phyloP scores from a whole-genome alignment of 2,797 vertebrate genomes.

The Sebastes taczanowskii region DNA sequence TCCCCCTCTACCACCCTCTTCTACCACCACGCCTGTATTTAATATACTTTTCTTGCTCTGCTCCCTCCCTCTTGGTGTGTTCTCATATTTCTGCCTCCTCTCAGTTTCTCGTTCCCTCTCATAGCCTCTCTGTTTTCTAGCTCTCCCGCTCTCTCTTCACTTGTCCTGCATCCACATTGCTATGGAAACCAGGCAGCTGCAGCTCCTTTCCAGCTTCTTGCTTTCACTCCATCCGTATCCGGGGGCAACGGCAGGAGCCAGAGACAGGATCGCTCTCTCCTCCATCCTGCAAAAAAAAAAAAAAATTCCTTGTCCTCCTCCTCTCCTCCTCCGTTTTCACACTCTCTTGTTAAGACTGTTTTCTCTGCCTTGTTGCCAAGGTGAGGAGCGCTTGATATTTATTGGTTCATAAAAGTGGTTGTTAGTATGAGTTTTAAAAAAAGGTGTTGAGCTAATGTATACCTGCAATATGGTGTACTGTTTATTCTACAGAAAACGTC shows the following conservation, averaged over 20 bases:
- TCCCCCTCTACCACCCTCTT: neutral
- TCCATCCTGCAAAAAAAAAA: slow-evolving; percentile 40
- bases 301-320: slow-evolving; percentile 41
- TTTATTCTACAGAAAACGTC: neutral
- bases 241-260: slow-evolving; percentile 85
- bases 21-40: neutral
- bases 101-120: slow-evolving; percentile 4
- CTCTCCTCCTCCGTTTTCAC: slow-evolving; percentile 48
- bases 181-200: slow-evolving; percentile 86
- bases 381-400: slow-evolving; percentile 36
- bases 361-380: slow-evolving; percentile 62
- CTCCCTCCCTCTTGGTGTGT: neutral
- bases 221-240: slow-evolving; percentile 86
- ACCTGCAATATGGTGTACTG: neutral
- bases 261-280: slow-evolving; percentile 74
- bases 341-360: slow-evolving; percentile 54
- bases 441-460: neutral
- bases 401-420: slow-evolving; percentile 32
- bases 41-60: neutral
- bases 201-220: slow-evolving; percentile 79
- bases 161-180: slow-evolving; percentile 80
- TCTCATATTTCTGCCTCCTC: neutral
- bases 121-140: neutral
- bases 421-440: neutral
- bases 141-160: slow-evolving; percentile 32